Conservation (phyloP, 2,797 vertebrate genomes). For the Schizothorax lantsangensis region DNA sequence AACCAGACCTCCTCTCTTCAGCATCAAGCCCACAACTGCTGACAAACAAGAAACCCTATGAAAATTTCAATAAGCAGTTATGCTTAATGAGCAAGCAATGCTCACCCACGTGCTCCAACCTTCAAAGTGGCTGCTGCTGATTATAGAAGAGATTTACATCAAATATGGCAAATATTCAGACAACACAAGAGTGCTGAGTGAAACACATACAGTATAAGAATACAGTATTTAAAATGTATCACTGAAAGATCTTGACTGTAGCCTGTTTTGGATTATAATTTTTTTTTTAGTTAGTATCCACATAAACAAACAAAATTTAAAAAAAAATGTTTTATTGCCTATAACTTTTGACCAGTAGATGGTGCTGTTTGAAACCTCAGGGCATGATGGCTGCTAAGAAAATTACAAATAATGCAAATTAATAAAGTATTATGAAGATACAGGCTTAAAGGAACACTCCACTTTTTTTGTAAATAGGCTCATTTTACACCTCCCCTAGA, state of each 20-base stretch:
- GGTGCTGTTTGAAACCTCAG: not conserved
- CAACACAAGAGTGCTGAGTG: not conserved
- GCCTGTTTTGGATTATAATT: not conserved
- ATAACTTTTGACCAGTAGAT: not conserved
- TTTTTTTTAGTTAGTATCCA: not conserved
- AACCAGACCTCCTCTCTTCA: not conserved
- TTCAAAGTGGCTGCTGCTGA: conserved; percentile 36
- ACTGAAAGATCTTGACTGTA: not conserved
- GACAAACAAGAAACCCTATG: conserved; percentile 34
- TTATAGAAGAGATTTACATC: conserved; percentile 32
- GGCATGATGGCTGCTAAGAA: not conserved
- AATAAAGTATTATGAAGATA: not conserved
- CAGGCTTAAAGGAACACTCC: too few species aligned
- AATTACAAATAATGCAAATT: not conserved
- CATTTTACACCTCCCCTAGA: too few species aligned
- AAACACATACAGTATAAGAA: not conserved
- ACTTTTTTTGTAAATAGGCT: too few species aligned
- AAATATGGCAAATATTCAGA: conserved; percentile 31
- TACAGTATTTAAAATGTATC: not conserved
- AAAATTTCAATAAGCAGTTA: conserved; percentile 20
- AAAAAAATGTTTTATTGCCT: not conserved
- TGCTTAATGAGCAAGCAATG: conserved; percentile 24
- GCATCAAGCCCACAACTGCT: conserved; percentile 14
- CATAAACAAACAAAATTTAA: not conserved
- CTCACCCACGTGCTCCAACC: conserved; percentile 1